These are phyloP conservation scores for Amphipyra tragopoginis DNA, from an alignment of 2,888 invertebrate species.

Conservation along the genomic window DNA sequence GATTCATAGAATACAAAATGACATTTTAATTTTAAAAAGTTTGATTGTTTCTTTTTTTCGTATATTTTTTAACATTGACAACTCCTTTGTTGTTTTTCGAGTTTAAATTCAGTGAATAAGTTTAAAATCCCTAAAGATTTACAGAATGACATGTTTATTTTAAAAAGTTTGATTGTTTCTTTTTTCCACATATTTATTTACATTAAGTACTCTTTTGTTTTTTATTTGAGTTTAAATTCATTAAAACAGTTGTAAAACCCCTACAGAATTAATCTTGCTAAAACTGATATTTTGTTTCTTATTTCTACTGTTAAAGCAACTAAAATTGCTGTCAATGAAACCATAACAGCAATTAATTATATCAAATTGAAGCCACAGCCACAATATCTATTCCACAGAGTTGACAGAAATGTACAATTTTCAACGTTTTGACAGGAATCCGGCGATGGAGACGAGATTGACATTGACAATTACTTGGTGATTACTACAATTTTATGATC, in stretches of 20 bases:
- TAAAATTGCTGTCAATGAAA: background rate
- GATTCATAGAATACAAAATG: background rate
- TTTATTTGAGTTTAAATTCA: no score
- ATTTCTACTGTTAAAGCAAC: no score
- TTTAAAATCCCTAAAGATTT: no score
- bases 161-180: background rate
- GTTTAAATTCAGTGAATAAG: no score
- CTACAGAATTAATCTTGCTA: no score
- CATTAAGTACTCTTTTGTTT: no score
- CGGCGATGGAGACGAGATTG: slow-evolving; percentile 86
- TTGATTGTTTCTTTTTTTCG: background rate
- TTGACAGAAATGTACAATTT: slow-evolving; percentile 64
- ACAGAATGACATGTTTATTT: background rate
- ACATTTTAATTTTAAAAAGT: background rate
- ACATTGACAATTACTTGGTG: slow-evolving; percentile 89
- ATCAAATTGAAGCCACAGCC: slow-evolving; percentile 5
- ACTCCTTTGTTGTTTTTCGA: no score
- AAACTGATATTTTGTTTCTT: no score
- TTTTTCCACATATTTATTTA: background rate
- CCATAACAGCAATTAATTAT: background rate
- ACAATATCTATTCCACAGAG: slow-evolving; percentile 36
- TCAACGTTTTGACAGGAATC: slow-evolving; percentile 84
- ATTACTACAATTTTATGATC: slow-evolving; percentile 72
- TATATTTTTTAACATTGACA: background rate
- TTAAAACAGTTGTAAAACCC: no score